These are phyloP conservation scores for Euglossa dilemma DNA, from an alignment of 1,140 invertebrate genomes.

Conservation along the genomic window DNA sequence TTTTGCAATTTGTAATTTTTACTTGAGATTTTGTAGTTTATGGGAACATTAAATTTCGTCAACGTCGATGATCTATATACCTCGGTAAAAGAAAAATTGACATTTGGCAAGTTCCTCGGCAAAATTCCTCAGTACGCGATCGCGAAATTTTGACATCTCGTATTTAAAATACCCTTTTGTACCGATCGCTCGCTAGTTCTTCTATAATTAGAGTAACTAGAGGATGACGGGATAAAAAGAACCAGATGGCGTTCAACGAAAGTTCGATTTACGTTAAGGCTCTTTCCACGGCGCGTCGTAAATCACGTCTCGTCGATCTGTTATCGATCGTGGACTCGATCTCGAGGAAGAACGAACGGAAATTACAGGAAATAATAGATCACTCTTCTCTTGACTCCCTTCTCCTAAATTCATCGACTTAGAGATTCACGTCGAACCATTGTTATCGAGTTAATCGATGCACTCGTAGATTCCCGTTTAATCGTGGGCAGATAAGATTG, in stretches of 20 bases:
- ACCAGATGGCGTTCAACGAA: not conserved
- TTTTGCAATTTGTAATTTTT: too few species aligned
- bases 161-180: not conserved
- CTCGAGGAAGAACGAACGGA: not conserved
- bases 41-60: too few species aligned
- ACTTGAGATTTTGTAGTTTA: too few species aligned
- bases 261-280: not conserved
- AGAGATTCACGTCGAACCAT: not conserved
- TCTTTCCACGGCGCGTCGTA: not conserved
- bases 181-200: not conserved
- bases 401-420: not conserved
- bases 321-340: not conserved
- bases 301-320: not conserved
- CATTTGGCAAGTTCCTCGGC: too few species aligned
- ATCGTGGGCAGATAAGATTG: conserved; percentile 55
- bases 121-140: too few species aligned
- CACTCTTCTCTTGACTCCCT: too few species aligned
- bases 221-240: not conserved
- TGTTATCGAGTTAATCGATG: conserved; percentile 39
- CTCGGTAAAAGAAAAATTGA: too few species aligned
- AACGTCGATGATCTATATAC: too few species aligned
- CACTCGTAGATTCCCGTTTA: conserved; percentile 37
- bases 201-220: not conserved
- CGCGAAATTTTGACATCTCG: too few species aligned
- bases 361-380: not conserved